phyloP scores from a whole-genome alignment of 2,888 invertebrate genomes.

The Drosophila formosana region DNA sequence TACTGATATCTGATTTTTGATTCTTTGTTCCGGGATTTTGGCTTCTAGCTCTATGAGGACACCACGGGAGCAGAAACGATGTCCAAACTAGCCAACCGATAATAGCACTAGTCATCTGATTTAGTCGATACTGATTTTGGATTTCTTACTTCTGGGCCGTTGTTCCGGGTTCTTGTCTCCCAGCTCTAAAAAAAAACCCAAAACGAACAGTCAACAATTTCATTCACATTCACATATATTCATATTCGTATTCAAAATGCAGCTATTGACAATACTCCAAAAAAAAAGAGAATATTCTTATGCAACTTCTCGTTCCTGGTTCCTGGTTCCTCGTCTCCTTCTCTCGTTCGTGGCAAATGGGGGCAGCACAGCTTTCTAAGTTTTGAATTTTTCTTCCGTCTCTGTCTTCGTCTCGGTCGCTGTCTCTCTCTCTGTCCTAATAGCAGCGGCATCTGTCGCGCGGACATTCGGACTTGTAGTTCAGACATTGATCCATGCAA shows the following conservation, averaged over 20 bases:
- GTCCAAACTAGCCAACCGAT: too few species aligned
- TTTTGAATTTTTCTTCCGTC: conserved; percentile 7
- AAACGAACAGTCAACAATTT: neutral
- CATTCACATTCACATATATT: conserved; percentile 41
- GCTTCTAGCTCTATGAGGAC: too few species aligned
- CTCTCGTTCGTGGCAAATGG: conserved; percentile 62
- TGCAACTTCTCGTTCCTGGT: neutral
- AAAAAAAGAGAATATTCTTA: conserved; percentile 14
- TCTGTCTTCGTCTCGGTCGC: conserved; percentile 3
- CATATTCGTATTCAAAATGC: conserved; percentile 30
- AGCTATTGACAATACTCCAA: conserved; percentile 28
- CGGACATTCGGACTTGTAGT: conserved; percentile 91
- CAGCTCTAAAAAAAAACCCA: too few species aligned
- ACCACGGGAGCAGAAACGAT: too few species aligned
- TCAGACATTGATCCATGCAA: conserved; percentile 94
- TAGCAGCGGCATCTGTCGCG: conserved; percentile 90
- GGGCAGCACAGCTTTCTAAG: conserved; percentile 73
- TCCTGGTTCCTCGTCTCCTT: conserved; percentile 6
- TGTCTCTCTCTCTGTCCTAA: conserved; percentile 36
- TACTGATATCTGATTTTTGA: too few species aligned
- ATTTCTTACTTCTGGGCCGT: too few species aligned
- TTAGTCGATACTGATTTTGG: too few species aligned
- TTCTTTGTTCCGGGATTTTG: too few species aligned
- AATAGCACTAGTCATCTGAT: too few species aligned
- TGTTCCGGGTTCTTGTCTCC: too few species aligned